These are phyloP conservation scores for Steatocranus sp. DNA, from an alignment of 2,797 vertebrate species.

Conservation along the genomic window DNA sequence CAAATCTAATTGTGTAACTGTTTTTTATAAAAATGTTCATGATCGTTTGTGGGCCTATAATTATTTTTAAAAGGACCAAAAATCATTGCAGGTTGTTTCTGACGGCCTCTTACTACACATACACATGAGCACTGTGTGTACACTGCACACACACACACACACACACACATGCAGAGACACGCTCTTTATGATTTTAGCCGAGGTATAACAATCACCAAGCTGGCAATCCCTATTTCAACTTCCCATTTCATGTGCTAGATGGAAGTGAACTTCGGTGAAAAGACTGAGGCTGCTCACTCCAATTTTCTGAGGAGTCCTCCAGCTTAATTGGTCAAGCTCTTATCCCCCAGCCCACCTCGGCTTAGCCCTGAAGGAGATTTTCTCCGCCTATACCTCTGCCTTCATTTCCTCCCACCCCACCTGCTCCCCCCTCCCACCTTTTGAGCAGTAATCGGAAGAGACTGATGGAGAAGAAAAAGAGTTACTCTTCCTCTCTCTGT, in stretches of 20 bases:
- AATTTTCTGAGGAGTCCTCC: constrained; percentile 66
- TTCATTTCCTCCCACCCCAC: constrained; percentile 43
- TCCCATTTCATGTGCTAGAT: constrained; percentile 51
- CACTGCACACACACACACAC: not conserved
- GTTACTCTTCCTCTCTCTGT: constrained; percentile 12
- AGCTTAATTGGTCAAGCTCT: constrained; percentile 72
- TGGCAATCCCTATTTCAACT: constrained; percentile 42
- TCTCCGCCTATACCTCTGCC: constrained; percentile 51
- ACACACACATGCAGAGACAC: not conserved
- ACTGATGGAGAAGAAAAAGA: constrained; percentile 49
- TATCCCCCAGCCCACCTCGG: constrained; percentile 66
- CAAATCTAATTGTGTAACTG: not conserved
- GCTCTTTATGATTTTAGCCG: constrained; percentile 23
- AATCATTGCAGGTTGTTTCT: not conserved
- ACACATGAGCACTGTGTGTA: not conserved
- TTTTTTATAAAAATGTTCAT: not conserved
- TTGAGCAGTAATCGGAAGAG: constrained; percentile 57
- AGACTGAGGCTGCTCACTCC: constrained; percentile 57
- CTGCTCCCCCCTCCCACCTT: not conserved
- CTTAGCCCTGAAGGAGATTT: constrained; percentile 65
- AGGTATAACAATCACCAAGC: constrained; percentile 34
- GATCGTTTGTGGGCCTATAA: not conserved
- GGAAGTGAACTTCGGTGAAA: constrained; percentile 56
- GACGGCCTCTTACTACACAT: not conserved
- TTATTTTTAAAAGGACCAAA: not conserved